A percentile compares a stretch with the other conserved stretches of the same genome.
Conservation (phyloP, 2,797 vertebrate genomes). For the Intellagama lesueurii region DNA sequence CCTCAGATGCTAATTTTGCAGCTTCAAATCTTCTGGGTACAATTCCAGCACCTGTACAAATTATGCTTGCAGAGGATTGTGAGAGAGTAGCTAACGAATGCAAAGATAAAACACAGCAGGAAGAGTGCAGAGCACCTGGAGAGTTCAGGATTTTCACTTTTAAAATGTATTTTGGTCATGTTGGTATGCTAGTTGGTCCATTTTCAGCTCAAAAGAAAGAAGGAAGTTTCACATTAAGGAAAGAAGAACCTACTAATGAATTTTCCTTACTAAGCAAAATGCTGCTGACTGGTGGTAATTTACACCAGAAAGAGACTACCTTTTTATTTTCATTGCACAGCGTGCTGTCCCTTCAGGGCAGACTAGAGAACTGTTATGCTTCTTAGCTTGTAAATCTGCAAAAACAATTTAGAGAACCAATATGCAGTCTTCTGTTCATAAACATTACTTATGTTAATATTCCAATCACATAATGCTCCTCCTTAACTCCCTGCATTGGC, state of each 20-base stretch:
- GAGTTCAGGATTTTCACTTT: conserved; percentile 18
- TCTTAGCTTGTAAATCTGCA: not conserved
- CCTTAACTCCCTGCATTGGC: not conserved
- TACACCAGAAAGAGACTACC: not conserved
- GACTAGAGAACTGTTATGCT: not conserved
- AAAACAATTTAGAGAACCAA: not conserved
- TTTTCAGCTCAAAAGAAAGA: conserved; percentile 53
- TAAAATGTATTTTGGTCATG: conserved; percentile 48
- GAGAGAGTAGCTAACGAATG: conserved; percentile 38
- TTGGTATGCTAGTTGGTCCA: conserved; percentile 30
- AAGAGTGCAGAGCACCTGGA: conserved; percentile 39
- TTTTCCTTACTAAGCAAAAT: conserved; percentile 29
- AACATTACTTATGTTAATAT: not conserved
- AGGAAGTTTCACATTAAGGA: not conserved
- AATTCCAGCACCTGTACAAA: conserved; percentile 31
- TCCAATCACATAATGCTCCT: not conserved
- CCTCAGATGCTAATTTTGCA: conserved; percentile 31
- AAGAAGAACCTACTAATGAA: conserved; percentile 25
- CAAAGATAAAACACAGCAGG: conserved; percentile 45
- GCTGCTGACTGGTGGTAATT: not conserved
- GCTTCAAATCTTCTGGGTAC: not conserved
- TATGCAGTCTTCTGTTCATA: not conserved
- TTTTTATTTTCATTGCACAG: conserved; percentile 15
- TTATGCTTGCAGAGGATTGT: conserved; percentile 26
- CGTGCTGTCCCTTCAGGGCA: not conserved